A percentile compares a stretch with the other conserved stretches of the same genome.
Conservation (phyloP, 2,113 vertebrate species). For the Polypterus bichir region DNA sequence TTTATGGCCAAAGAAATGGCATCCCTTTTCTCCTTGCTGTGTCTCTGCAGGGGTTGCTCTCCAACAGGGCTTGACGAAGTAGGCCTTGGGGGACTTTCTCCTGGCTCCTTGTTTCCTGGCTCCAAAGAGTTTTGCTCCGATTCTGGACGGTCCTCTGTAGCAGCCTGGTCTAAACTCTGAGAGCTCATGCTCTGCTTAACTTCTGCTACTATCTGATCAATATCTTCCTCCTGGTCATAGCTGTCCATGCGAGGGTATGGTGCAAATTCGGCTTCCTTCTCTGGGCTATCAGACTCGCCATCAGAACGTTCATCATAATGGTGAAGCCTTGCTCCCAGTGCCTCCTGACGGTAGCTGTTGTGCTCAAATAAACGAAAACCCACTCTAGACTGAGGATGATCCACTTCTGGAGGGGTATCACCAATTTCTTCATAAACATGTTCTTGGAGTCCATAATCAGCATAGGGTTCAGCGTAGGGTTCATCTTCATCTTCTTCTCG, state of each 20-base stretch:
- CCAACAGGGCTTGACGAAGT: conserved; percentile 27
- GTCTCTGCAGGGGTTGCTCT: conserved; percentile 46
- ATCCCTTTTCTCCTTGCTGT: conserved; percentile 77
- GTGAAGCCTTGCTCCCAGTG: conserved; percentile 79
- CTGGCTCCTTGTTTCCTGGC: conserved; percentile 17
- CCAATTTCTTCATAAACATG: conserved; percentile 92
- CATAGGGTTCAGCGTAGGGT: conserved; percentile 76
- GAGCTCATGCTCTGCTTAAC: conserved; percentile 76
- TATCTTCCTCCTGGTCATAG: conserved; percentile 84
- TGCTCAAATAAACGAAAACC: conserved; percentile 60
- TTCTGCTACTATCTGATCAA: conserved; percentile 68
- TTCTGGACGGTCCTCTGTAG: conserved; percentile 56
- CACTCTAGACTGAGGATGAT: conserved; percentile 36
- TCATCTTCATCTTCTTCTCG: conserved; percentile 42
- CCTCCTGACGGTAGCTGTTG: conserved; percentile 71
- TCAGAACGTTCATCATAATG: conserved; percentile 90
- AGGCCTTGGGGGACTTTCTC: conserved; percentile 28
- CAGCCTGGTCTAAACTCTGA: conserved; percentile 55
- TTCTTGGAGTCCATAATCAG: conserved; percentile 73
- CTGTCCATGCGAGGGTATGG: conserved; percentile 83
- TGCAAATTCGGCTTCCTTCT: conserved; percentile 90
- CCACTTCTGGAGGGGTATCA: conserved; percentile 47
- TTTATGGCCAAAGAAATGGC: conserved; percentile 92
- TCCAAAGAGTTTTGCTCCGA: conserved; percentile 53
- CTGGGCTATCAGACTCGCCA: conserved; percentile 86